A percentile compares a stretch with the other conserved stretches of the same genome.
phyloP scores from a whole-genome alignment of 2,113 vertebrate genomes.

The Ochotona curzoniae region DNA sequence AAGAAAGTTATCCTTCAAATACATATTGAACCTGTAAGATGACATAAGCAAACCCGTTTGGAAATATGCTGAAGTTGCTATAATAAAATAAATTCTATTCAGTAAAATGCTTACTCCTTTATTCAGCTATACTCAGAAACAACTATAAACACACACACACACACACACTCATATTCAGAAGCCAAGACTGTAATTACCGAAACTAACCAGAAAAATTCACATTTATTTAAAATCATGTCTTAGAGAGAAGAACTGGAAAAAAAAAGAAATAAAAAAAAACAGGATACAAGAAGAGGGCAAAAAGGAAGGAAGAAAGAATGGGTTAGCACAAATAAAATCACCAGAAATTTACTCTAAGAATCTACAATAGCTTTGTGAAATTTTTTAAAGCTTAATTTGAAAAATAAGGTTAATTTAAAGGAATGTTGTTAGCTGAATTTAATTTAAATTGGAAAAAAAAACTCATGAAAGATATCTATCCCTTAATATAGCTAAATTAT shows the following conservation, averaged over 20 bases:
- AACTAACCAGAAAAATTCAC: background rate
- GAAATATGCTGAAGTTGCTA: slow-evolving; percentile 56
- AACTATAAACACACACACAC: background rate
- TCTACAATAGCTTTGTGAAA: background rate
- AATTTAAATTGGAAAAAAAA: slow-evolving; percentile 26
- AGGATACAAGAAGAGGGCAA: background rate
- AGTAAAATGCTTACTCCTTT: background rate
- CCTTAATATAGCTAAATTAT: background rate
- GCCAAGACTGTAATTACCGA: background rate
- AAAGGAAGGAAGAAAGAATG: background rate
- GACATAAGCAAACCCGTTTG: slow-evolving; percentile 68
- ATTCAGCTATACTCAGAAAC: background rate
- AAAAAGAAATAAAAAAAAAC: background rate
- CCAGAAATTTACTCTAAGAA: slow-evolving; percentile 5
- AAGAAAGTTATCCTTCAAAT: slow-evolving; percentile 63
- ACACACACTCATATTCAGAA: background rate
- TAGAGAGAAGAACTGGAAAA: background rate
- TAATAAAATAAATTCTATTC: background rate
- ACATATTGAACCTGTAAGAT: slow-evolving; percentile 67
- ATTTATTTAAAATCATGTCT: background rate
- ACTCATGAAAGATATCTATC: background rate
- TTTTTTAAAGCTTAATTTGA: slow-evolving; percentile 21
- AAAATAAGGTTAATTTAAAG: slow-evolving; percentile 41
- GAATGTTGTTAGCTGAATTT: slow-evolving; percentile 18
- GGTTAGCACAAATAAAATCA: background rate